phyloP scores from a whole-genome alignment of 2,888 invertebrate species.

The Aporophyla lueneburgensis region DNA sequence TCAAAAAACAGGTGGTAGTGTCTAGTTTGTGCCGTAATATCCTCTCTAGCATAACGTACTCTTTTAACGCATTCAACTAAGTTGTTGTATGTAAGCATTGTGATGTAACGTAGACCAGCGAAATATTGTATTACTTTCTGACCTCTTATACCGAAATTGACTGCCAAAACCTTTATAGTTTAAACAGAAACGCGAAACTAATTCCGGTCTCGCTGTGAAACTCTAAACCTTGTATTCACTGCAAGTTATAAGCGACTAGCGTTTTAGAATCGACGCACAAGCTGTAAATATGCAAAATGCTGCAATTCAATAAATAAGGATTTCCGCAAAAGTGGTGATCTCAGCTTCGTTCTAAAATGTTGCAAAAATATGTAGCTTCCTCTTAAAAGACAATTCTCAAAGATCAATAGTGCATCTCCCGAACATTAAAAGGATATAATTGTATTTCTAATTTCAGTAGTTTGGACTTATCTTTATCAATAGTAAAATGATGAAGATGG shows the following conservation, averaged over 20 bases:
- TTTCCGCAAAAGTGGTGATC: too few relatives aligned
- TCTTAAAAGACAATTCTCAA: not conserved
- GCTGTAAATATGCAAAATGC: too few relatives aligned
- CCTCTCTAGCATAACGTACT: not conserved
- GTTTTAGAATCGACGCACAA: not conserved
- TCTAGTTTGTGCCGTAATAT: not conserved
- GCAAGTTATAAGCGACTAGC: slow-evolving; percentile 38
- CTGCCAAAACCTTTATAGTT: slow-evolving; percentile 70
- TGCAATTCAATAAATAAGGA: too few relatives aligned
- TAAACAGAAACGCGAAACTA: slow-evolving; percentile 72
- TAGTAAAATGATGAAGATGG: not conserved
- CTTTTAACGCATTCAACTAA: not conserved
- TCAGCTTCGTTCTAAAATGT: not conserved
- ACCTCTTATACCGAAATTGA: slow-evolving; percentile 59
- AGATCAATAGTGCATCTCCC: not conserved
- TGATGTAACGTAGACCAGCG: not conserved
- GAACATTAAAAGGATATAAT: not conserved
- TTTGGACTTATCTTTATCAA: not conserved
- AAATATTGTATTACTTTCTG: slow-evolving; percentile 22
- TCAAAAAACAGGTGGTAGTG: not conserved
- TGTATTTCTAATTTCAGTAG: not conserved
- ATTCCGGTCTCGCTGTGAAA: slow-evolving; percentile 66
- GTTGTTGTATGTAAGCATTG: not conserved
- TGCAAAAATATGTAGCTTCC: not conserved
- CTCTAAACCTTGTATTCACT: slow-evolving; percentile 56